Base-by-base conservation (phyloP, 2,888 invertebrate genomes). In the Drosophila anomelani region DNA sequence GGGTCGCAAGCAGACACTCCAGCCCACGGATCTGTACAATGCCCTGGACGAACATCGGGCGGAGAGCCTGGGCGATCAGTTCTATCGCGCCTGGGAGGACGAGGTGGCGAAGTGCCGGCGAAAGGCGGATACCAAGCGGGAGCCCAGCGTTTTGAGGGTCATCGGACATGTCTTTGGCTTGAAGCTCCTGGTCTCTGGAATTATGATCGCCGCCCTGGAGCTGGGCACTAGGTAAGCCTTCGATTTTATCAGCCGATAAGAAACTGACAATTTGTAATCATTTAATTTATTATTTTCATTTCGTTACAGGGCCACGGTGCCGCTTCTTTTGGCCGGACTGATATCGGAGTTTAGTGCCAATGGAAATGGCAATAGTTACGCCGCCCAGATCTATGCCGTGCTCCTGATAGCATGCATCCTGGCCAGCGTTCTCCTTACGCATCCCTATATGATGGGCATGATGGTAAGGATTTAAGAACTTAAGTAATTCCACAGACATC, bases 351-450 rank as follows among this genome's bases (percentile, higher is more conserved):
- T 95, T 91, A 86, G 83, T 15, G 59, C 55, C 20, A 29, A 69
- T 17, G 68, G 58, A 13, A 17, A 78, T 70, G 74, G 78, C 26
- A 67, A 73, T 43, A 75, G 70, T 12, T 26, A 74, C n/a, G 70
- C 95, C 29, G 97, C 97, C 0, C 97, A 96, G 90, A 90, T 96
- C 57, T 97, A 96, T 91, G 96, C 97, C 0, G 94, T 93, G 0
- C 95, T 95, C 0, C 94, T 97, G 57, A 94, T 96, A 7, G 76
- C 95, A 4, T 96, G 96, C 85, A 96, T 96, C 0, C 95, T 95
- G 0, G 83, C 96, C 32, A 95, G 96, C 85, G 95, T 97, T 47
- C 93, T 97, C 77, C 93, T 96, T 13, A 95, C 96, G 64, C 99
- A 99, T 93, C 97, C 97, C 0, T 97, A 96, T 90, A 97, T 98